A percentile compares a stretch with the other conserved stretches of the same genome.
phyloP scores from a whole-genome alignment of 2,113 vertebrate genomes.

The Zonotrichia leucophrys region DNA sequence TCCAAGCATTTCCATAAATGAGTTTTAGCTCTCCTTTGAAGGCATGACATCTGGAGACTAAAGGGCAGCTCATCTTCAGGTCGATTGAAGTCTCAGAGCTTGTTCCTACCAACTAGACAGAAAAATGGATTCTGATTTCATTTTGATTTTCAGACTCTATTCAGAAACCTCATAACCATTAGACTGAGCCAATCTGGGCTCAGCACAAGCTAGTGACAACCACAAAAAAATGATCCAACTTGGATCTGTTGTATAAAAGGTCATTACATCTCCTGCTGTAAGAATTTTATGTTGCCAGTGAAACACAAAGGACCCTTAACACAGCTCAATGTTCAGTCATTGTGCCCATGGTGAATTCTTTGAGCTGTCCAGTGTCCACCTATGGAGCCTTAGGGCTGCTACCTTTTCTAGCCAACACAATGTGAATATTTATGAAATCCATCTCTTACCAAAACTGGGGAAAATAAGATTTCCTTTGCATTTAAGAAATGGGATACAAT shows the following conservation, averaged over 20 bases:
- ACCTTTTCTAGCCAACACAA: neutral
- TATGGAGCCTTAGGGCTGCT: neutral
- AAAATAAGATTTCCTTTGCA: neutral
- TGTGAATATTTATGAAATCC: neutral
- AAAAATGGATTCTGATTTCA: constrained; percentile 24
- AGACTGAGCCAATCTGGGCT: neutral
- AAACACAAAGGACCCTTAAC: neutral
- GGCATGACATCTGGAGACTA: neutral
- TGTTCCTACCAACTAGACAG: neutral
- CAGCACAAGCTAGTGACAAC: neutral
- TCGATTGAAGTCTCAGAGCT: neutral
- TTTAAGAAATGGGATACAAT: neutral
- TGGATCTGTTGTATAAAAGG: neutral
- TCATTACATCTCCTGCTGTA: neutral
- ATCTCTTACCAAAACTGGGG: neutral
- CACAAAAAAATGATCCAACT: neutral
- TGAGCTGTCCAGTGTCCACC: neutral
- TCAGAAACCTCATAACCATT: neutral
- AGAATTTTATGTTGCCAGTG: neutral
- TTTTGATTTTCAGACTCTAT: neutral
- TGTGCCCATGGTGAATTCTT: neutral
- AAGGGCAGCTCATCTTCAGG: neutral
- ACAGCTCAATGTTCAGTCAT: neutral
- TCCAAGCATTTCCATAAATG: constrained; percentile 1
- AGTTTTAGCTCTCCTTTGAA: constrained; percentile 28